phyloP scores from a whole-genome alignment of 2,888 invertebrate species.

The Troides oblongomaculatus region DNA sequence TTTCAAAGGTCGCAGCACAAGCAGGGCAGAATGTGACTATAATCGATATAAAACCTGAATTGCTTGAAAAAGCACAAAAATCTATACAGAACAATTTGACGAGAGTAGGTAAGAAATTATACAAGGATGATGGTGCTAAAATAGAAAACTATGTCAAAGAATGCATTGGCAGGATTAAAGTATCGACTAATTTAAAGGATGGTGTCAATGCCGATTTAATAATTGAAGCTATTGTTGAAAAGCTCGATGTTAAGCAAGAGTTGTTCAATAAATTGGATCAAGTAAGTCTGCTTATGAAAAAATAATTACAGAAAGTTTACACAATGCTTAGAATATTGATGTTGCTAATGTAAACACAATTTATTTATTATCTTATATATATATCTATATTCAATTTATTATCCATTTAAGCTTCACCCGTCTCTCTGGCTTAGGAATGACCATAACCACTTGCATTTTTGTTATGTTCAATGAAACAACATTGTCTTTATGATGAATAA shows the following conservation, averaged over 20 bases:
- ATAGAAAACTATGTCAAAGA: slow-evolving; percentile 84
- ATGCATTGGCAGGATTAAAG: slow-evolving; percentile 75
- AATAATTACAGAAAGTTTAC: neutral
- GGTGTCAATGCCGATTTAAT: slow-evolving; percentile 87
- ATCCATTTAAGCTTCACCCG: no score
- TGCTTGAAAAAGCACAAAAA: slow-evolving; percentile 85
- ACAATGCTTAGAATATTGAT: no score
- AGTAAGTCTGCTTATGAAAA: slow-evolving; percentile 48
- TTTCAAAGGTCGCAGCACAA: slow-evolving; percentile 87
- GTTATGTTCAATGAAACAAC: no score
- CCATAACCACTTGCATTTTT: no score
- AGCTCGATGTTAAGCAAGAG: slow-evolving; percentile 87
- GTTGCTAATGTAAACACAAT: no score
- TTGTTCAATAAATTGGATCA: slow-evolving; percentile 87
- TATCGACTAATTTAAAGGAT: slow-evolving; percentile 81
- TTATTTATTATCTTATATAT: no score
- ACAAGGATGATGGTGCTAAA: slow-evolving; percentile 83
- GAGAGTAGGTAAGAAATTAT: slow-evolving; percentile 89
- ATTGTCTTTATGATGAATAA: no score
- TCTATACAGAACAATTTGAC: slow-evolving; percentile 85
- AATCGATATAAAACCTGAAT: slow-evolving; percentile 86
- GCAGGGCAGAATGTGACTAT: slow-evolving; percentile 90
- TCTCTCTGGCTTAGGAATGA: no score
- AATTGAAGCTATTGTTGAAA: slow-evolving; percentile 93
- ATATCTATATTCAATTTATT: no score